These are phyloP conservation scores for Mongoloraphidia duomilia DNA, from an alignment of 2,888 invertebrate species.

Conservation along the genomic window DNA sequence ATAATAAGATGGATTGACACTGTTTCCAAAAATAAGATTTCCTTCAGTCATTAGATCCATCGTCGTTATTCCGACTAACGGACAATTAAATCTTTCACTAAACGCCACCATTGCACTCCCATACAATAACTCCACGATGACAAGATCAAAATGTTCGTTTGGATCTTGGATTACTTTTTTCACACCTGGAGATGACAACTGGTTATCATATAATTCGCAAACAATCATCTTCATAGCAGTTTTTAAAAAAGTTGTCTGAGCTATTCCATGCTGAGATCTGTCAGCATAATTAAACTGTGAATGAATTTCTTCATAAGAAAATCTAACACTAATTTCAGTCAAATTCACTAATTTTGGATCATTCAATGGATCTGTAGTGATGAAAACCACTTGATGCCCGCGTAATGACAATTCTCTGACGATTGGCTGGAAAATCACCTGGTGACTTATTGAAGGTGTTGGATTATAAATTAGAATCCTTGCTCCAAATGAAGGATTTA, in stretches of 20 bases:
- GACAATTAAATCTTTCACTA: slow-evolving; percentile 19
- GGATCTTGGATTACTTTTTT: slow-evolving; percentile 4
- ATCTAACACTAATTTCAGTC: slow-evolving; percentile 24
- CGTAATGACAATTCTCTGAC: slow-evolving; percentile 27
- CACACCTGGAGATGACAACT: slow-evolving; percentile 9
- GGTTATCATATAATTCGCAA: slow-evolving; percentile 6
- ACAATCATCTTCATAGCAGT: too few relatives aligned
- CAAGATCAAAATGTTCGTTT: slow-evolving; percentile 19
- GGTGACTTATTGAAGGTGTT: slow-evolving; percentile 32
- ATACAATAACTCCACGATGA: slow-evolving; percentile 17
- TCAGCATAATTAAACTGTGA: too few relatives aligned
- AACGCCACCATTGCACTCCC: slow-evolving; percentile 9
- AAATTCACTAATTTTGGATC: slow-evolving; percentile 20
- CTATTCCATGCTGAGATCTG: too few relatives aligned
- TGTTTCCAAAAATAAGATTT: slow-evolving; percentile 12
- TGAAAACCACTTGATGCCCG: slow-evolving; percentile 31
- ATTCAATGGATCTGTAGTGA: slow-evolving; percentile 28
- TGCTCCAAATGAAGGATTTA: slow-evolving; percentile 10
- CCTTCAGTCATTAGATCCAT: slow-evolving; percentile 5
- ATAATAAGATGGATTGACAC: slow-evolving; percentile 12
- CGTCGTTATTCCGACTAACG: slow-evolving; percentile 16
- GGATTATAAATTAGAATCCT: slow-evolving; percentile 29
- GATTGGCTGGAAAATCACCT: slow-evolving; percentile 29
- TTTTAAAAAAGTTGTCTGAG: too few relatives aligned
- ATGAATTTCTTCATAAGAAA: too few relatives aligned